Base-by-base conservation (phyloP, 2,888 invertebrate genomes). In the Drosophila mayaguana region DNA sequence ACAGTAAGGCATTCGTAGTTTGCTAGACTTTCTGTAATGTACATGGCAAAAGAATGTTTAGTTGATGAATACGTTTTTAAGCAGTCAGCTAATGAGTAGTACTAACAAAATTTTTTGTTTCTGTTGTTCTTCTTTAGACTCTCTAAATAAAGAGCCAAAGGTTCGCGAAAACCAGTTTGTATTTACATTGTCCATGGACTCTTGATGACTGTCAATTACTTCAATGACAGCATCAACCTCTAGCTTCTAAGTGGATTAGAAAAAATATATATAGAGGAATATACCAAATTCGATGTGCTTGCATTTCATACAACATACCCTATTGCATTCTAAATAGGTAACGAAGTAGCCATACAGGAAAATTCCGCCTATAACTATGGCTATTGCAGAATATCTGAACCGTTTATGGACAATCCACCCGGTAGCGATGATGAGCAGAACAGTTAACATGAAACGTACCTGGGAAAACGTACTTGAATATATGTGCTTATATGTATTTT, bases 321-420 rank as follows among this genome's bases (percentile, higher is more conserved):
- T 80, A 76, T 92, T 92, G 62, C 92, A 92, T 54, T 92, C 91
- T 16, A 92, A 61, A 56, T 92, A 92, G 0, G 91, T 91, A 20
- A 77, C 51, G 9, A 91, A 72, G 68, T 90, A 92, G 48, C 92
- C 92, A 60, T 69, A 83, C 1, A 88, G 20, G 16, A 89, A 70
- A 0, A 83, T 8, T 3, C 87, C 79, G 4, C 80, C 72, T 20
- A 88, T 1, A 22, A 87, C 36, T 42, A 90, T 65, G 0, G 61
- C 12, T 20, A 84, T 3, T 7, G 78, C 38, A 1, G 87, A 75
- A 51, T 83, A 63, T 5, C 81, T 66, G 63, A 78, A 88, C 16
- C 80, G 85, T 42, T 65, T 83, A 20, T 83, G 82, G 28, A 91
- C 65, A 71, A 86, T 54, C 75, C 84, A 88, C 14, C 77, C 80